phyloP scores from a whole-genome alignment of 2,113 vertebrate genomes.

The Choloepus hoffmanni region DNA sequence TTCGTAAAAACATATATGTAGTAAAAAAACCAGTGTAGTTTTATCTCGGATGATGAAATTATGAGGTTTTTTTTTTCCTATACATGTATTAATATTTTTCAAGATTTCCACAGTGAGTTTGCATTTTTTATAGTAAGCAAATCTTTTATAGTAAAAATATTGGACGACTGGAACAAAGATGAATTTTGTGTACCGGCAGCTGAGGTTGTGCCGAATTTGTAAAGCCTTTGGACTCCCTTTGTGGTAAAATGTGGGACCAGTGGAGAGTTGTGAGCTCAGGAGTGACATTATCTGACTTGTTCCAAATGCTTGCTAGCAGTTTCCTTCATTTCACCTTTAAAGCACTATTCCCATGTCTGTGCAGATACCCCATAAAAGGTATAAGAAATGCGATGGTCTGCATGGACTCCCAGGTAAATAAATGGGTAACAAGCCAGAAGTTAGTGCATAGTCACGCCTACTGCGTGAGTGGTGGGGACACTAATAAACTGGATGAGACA shows the following conservation, averaged over 20 bases:
- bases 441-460: not conserved
- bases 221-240: not conserved
- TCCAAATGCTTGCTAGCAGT: not conserved
- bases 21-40: not conserved
- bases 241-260: not conserved
- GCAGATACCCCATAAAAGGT: not conserved
- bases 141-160: not conserved
- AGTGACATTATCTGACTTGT: not conserved
- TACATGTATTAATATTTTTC: not conserved
- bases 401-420: not conserved
- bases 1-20: not conserved
- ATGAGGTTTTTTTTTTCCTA: not conserved
- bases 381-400: not conserved
- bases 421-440: not conserved
- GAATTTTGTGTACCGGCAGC: not conserved
- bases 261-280: not conserved
- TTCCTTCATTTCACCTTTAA: not conserved
- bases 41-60: not conserved
- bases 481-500: not conserved
- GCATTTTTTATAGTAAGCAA: not conserved
- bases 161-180: not conserved
- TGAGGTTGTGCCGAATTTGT: not conserved
- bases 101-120: not conserved
- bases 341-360: not conserved
- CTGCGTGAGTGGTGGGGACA: not conserved